Evolutionary conservation across 2,113 vertebrate genomes (phyloP).

Genomic region (Trichechus manatus): DNA sequence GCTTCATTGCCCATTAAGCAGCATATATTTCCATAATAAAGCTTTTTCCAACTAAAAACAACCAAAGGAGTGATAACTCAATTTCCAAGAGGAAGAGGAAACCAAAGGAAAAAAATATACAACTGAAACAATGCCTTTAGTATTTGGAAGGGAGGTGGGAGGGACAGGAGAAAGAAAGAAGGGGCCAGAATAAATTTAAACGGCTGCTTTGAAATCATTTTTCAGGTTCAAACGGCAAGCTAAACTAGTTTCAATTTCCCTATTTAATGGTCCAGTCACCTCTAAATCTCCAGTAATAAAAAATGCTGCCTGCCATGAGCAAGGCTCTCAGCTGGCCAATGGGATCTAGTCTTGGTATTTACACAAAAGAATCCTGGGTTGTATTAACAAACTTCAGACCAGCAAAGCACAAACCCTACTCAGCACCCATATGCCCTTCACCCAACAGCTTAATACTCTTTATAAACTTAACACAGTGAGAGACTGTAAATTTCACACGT

Average conservation of each 20-base stretch:
- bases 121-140: constrained; percentile 60
- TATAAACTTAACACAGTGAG: not conserved
- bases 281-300: not conserved
- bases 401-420: not conserved
- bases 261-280: not conserved
- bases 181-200: constrained; percentile 40
- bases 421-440: not conserved
- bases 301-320: not conserved
- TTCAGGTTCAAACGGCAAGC: constrained; percentile 31
- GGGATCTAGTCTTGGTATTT: accelerated
- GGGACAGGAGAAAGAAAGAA: not conserved
- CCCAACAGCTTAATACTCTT: not conserved
- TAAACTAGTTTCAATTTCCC: not conserved
- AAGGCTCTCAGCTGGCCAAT: not conserved
- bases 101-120: not conserved
- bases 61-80: constrained; percentile 40
- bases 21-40: not conserved
- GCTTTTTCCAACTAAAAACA: constrained; percentile 37
- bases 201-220: not conserved
- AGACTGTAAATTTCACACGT: not conserved
- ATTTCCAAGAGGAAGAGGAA: constrained; percentile 46
- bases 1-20: not conserved
- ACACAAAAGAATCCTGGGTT: not conserved
- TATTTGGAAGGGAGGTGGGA: constrained; percentile 33
- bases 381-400: not conserved